phyloP scores from a whole-genome alignment of 2,888 invertebrate genomes.

The Masnerella sp. region DNA sequence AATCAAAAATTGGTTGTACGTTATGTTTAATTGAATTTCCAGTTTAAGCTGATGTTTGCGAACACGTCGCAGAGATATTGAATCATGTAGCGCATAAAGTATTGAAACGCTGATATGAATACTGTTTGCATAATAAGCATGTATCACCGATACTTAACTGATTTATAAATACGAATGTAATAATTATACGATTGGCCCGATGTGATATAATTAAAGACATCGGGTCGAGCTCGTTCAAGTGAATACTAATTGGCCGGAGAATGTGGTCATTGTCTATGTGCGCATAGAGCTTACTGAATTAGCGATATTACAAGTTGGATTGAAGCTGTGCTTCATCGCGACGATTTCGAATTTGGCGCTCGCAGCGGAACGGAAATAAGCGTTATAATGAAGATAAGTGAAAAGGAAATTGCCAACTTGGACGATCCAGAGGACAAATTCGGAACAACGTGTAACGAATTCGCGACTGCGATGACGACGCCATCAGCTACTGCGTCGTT shows the following conservation, averaged over 20 bases:
- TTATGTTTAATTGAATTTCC: too few species aligned
- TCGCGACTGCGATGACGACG: constrained; percentile 2
- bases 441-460: constrained; percentile 29
- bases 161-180: neutral
- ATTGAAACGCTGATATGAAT: too few species aligned
- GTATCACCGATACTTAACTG: too few species aligned
- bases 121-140: too few species aligned
- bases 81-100: too few species aligned
- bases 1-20: too few species aligned
- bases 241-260: constrained; percentile 27
- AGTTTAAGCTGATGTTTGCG: too few species aligned
- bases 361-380: constrained; percentile 29
- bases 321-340: constrained; percentile 15
- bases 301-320: constrained; percentile 26
- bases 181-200: too few species aligned
- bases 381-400: constrained; percentile 41
- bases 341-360: neutral
- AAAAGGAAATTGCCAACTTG: constrained; percentile 49
- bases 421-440: constrained; percentile 31
- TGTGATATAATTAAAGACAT: constrained; percentile 16
- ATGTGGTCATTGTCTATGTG: constrained; percentile 27
- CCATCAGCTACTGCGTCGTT: constrained; percentile 12
- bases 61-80: too few species aligned
- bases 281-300: constrained; percentile 25
- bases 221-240: neutral